phyloP scores from a whole-genome alignment of 2,113 vertebrate genomes.

The Arothron firmamentum region DNA sequence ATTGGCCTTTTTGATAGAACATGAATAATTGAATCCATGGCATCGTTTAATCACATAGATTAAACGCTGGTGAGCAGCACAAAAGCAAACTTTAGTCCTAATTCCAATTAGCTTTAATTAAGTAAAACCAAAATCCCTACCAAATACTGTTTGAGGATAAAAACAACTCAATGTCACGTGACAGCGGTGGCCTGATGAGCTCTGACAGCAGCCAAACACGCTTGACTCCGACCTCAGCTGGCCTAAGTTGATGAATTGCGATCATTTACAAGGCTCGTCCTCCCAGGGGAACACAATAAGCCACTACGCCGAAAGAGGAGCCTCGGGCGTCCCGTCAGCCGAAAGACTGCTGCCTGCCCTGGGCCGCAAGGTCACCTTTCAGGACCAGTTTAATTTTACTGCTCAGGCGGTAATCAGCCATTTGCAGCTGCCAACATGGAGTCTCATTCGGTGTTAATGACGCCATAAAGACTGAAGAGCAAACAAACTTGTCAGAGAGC shows the following conservation, averaged over 20 bases:
- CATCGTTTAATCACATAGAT: too few relatives aligned
- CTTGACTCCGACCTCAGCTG: background rate
- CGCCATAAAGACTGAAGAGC: conserved; percentile 10
- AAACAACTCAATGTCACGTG: too few relatives aligned
- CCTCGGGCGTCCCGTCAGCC: conserved; percentile 9
- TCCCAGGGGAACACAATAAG: conserved; percentile 21
- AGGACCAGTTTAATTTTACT: conserved; percentile 3
- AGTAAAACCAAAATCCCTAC: too few relatives aligned
- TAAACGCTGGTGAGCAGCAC: too few relatives aligned
- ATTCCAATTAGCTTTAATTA: too few relatives aligned
- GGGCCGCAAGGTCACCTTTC: conserved; percentile 14
- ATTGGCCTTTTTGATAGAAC: too few relatives aligned
- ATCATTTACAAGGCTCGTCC: conserved; percentile 34
- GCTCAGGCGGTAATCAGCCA: conserved; percentile 34
- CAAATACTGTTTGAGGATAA: too few relatives aligned
- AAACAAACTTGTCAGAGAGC: background rate
- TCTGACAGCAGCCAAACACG: background rate
- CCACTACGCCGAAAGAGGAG: conserved; percentile 26
- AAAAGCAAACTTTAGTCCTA: too few relatives aligned
- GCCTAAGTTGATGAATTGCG: conserved; percentile 28
- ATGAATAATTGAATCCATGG: too few relatives aligned
- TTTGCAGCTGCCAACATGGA: conserved; percentile 5
- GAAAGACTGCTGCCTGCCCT: conserved; percentile 27
- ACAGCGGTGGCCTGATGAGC: background rate
- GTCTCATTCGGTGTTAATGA: conserved; percentile 15